Evolutionary conservation across 2,113 vertebrate species (phyloP).

Genomic region (Atlantisia rogersi): DNA sequence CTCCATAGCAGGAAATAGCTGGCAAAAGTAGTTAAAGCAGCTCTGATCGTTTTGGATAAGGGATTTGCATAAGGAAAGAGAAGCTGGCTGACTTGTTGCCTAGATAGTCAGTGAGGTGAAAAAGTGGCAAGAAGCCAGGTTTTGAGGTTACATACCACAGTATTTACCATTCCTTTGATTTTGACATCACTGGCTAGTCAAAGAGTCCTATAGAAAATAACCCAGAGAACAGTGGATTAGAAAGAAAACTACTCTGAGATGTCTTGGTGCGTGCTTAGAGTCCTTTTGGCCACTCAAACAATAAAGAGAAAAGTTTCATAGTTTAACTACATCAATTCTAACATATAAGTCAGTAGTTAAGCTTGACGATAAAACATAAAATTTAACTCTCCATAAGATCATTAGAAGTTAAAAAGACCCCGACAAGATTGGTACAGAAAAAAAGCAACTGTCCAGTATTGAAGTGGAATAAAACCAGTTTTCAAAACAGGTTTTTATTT

Average conservation of each 20-base stretch:
- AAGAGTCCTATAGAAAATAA: neutral
- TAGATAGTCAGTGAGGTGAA: neutral
- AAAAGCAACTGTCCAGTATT: neutral
- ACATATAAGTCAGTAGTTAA: neutral
- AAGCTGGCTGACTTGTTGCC: neutral
- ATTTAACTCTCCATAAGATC: accelerated
- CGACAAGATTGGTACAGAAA: neutral
- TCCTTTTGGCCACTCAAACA: neutral
- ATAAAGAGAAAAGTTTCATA: neutral
- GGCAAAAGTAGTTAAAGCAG: neutral
- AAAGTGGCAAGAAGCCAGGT: neutral
- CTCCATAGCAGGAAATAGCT: neutral
- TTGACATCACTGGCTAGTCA: neutral
- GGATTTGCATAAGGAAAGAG: neutral
- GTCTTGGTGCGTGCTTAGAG: neutral
- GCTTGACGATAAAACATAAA: neutral
- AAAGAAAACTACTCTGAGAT: neutral
- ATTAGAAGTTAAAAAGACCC: neutral
- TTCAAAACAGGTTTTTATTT: neutral
- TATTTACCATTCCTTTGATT: neutral
- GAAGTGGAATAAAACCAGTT: neutral
- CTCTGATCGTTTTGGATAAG: neutral
- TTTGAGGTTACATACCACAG: neutral
- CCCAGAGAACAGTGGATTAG: neutral
- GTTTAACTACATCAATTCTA: neutral